Base-by-base conservation (phyloP, 2,888 invertebrate genomes). In the Andrena haemorrhoa region DNA sequence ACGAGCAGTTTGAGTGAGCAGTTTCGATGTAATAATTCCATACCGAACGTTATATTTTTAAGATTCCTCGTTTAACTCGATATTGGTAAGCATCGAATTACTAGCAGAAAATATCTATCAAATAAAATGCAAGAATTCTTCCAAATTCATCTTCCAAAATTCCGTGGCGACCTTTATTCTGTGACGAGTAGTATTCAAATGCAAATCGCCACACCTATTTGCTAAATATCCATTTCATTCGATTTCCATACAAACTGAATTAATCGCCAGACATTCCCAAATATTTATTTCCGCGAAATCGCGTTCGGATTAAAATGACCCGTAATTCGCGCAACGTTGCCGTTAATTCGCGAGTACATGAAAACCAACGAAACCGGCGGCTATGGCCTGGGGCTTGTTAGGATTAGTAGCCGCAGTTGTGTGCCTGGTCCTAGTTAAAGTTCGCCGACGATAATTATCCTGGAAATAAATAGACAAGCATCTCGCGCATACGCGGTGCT, bases 391-490 rank as follows among this genome's bases (percentile, higher is more conserved):
- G 7, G 56, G 49, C 47, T 65, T 29, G 71, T 71, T 64, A 35
- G 16, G 29, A 65, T 60, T 66, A 41, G 29, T 41, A 60, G 20
- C 26, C 10, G 6, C 23, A 10, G 10, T 51, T 73, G 31, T 61
- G 66, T 2, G n/a, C 41, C 26, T 12, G 7, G 5, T 35, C 12
- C 20, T 53, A 10, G 49, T 65, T 65, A 23, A 20, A 49, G 47
- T 47, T 68, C 51, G n/a, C n/a, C 23, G n/a, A 56, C 20, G 53
- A 68, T 33, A 61, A 61, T 68, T 74, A 63, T 8, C n/a, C 1
- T 2, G 23, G n/a, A 33, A 35, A 33, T 41, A 56, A 63, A 78
- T 68, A 41, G 41, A 51, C 49, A 6, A 29, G 66, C 61, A n/a
- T 47, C 6, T 29, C 33, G 10, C 8, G 41, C 47, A 20, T 7